Evolutionary conservation across 2,888 invertebrate genomes (phyloP).

Genomic region (Lypha dubia): DNA sequence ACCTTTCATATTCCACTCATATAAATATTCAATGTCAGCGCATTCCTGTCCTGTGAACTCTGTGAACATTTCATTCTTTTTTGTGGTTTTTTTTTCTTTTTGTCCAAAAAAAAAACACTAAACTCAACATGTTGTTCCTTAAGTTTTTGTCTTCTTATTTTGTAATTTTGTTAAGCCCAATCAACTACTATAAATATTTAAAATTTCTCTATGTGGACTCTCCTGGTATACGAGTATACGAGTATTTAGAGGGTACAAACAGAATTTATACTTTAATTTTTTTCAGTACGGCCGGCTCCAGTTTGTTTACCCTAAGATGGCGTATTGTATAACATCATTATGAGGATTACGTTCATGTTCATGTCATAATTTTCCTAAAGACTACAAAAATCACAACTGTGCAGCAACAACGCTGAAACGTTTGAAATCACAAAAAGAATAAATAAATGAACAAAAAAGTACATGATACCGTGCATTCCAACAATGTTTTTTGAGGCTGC

Average conservation of each 20-base stretch:
- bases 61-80: conserved; percentile 41
- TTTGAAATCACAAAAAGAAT: conserved; percentile 24
- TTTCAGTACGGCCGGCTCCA: conserved; percentile 58
- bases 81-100: conserved; percentile 5
- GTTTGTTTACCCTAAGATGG: conserved; percentile 76
- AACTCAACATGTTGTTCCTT: conserved; percentile 66
- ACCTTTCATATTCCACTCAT: conserved; percentile 71
- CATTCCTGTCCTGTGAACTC: conserved; percentile 69
- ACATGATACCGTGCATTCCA: conserved; percentile 64
- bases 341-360: conserved; percentile 82
- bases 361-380: conserved; percentile 81
- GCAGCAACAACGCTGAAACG: conserved; percentile 63
- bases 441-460: conserved; percentile 2
- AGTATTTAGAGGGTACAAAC: conserved; percentile 29
- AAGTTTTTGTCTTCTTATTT: background rate
- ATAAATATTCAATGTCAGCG: conserved; percentile 72
- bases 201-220: conserved; percentile 9
- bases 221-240: too few relatives aligned
- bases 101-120: conserved; percentile 16
- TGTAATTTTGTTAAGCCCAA: conserved; percentile 44
- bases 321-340: conserved; percentile 82
- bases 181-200: conserved; percentile 62
- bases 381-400: conserved; percentile 74
- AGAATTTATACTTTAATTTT: conserved; percentile 21
- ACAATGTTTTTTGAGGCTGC: conserved; percentile 42